phyloP scores from a whole-genome alignment of 2,113 vertebrate genomes.

The Macquaria australasica region DNA sequence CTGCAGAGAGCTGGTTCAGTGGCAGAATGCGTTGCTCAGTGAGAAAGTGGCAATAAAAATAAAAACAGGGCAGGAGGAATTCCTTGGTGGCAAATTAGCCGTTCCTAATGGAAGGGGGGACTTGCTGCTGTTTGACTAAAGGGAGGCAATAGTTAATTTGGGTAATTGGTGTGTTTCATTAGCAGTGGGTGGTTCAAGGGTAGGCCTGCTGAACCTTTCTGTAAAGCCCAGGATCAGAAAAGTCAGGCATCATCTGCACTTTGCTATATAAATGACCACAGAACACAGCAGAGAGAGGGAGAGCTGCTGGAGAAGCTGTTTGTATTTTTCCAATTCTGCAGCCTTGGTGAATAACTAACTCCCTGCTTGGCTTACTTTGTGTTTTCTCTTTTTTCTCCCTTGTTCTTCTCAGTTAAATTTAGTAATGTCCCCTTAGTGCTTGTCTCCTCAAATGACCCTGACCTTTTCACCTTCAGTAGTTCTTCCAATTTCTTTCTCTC shows the following conservation, averaged over 20 bases:
- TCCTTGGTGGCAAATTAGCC: slow-evolving; percentile 76
- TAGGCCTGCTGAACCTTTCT: slow-evolving; percentile 44
- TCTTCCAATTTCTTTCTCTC: slow-evolving; percentile 13
- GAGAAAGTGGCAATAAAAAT: slow-evolving; percentile 77
- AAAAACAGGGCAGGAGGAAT: slow-evolving; percentile 76
- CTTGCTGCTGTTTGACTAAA: slow-evolving; percentile 67
- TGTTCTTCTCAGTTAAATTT: slow-evolving; percentile 17
- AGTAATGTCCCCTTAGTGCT: background rate
- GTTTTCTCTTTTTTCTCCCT: slow-evolving; percentile 16
- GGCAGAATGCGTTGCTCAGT: slow-evolving; percentile 54
- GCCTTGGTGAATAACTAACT: slow-evolving; percentile 21
- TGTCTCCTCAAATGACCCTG: slow-evolving; percentile 38
- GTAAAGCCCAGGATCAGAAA: slow-evolving; percentile 49
- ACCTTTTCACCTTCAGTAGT: slow-evolving; percentile 37
- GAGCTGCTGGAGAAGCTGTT: slow-evolving; percentile 32
- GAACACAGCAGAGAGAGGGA: slow-evolving; percentile 23
- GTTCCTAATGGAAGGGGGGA: slow-evolving; percentile 75
- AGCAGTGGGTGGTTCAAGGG: slow-evolving; percentile 70
- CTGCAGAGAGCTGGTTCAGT: slow-evolving; percentile 35
- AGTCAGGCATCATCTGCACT: slow-evolving; percentile 53
- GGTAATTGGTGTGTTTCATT: slow-evolving; percentile 75
- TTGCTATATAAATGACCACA: slow-evolving; percentile 53
- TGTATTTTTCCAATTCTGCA: slow-evolving; percentile 41
- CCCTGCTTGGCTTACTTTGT: slow-evolving; percentile 6
- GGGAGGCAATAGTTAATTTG: slow-evolving; percentile 76